These are phyloP conservation scores for Parnassius apollo DNA, from an alignment of 2,888 invertebrate genomes.

Conservation along the genomic window DNA sequence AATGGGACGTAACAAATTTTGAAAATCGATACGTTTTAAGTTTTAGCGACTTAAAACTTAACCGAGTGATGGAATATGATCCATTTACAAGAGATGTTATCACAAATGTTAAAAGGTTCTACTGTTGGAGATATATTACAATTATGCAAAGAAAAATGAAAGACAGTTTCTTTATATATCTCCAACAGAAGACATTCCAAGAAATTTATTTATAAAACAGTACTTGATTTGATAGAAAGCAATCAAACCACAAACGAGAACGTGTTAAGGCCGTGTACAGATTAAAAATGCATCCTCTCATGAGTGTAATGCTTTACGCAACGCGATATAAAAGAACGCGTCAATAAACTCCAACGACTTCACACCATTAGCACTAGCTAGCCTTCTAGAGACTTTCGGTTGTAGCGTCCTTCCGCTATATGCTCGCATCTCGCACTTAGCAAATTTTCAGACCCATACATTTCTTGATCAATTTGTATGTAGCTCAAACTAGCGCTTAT, in stretches of 20 bases:
- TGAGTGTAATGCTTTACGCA: background rate
- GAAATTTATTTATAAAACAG: background rate
- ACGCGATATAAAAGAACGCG: background rate
- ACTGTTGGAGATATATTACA: background rate
- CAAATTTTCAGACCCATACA: background rate
- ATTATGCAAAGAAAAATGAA: background rate
- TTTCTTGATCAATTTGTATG: background rate
- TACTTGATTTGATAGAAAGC: slow-evolving; percentile 1
- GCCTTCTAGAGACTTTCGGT: background rate
- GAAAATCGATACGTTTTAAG: background rate
- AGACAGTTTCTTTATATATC: background rate
- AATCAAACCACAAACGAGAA: background rate
- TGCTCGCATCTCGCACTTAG: background rate
- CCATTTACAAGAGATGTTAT: background rate
- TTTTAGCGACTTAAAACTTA: background rate
- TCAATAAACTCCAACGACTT: background rate
- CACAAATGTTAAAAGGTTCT: background rate
- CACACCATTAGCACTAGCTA: background rate
- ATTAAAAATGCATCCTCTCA: background rate
- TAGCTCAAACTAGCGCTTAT: background rate
- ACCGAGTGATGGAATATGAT: background rate
- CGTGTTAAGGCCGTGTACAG: background rate
- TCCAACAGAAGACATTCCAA: background rate
- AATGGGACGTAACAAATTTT: background rate
- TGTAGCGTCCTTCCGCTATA: background rate